These are phyloP conservation scores for Sinella curviseta DNA, from an alignment of 1,140 invertebrate species.

Conservation along the genomic window DNA sequence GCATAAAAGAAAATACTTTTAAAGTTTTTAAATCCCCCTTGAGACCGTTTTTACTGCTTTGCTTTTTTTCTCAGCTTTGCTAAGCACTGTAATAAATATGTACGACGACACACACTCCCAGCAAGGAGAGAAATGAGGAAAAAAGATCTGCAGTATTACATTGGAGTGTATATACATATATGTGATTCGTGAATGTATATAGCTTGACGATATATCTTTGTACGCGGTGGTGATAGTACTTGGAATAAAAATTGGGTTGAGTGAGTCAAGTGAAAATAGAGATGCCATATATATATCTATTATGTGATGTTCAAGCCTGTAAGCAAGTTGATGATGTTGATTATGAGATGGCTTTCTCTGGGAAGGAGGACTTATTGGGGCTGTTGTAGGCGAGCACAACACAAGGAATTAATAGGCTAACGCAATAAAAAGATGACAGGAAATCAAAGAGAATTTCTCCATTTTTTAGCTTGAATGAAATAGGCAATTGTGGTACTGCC, in stretches of 20 bases:
- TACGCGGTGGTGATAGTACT: too few relatives aligned
- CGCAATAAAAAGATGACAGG: constrained; percentile 16
- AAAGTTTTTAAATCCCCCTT: constrained; percentile 24
- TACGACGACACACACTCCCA: not conserved
- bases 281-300: too few relatives aligned
- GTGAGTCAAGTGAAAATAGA: too few relatives aligned
- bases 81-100: constrained; percentile 8
- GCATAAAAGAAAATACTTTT: constrained; percentile 19
- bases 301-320: too few relatives aligned
- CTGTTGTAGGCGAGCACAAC: not conserved
- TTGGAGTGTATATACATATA: not conserved
- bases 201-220: too few relatives aligned
- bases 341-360: not conserved
- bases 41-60: constrained; percentile 20
- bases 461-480: not conserved
- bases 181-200: not conserved
- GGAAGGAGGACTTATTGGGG: not conserved
- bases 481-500: too few relatives aligned
- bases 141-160: not conserved
- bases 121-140: not conserved
- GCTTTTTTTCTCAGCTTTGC: not conserved
- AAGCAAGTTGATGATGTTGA: not conserved
- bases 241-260: too few relatives aligned
- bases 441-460: not conserved
- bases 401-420: not conserved